Evolutionary conservation across 2,888 invertebrate genomes (phyloP).

Genomic region (Crepidodera aurea): DNA sequence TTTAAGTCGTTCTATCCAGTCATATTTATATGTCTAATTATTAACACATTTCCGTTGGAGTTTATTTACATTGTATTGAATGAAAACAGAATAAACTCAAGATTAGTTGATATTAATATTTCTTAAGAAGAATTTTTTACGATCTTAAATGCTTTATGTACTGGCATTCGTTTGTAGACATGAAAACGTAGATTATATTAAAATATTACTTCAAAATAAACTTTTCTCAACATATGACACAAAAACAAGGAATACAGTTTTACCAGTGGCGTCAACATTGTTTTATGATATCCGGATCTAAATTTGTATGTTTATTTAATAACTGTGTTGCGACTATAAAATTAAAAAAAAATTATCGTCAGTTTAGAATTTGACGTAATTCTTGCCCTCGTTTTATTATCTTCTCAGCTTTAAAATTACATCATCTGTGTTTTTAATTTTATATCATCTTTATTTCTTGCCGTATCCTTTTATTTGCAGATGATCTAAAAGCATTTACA

Average conservation of each 20-base stretch:
- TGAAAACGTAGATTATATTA: slow-evolving; percentile 45
- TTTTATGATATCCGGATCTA: too few species aligned
- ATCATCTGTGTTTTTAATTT: too few species aligned
- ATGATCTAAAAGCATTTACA: too few species aligned
- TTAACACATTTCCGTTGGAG: slow-evolving; percentile 45
- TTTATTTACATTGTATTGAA: slow-evolving; percentile 50
- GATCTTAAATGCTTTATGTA: slow-evolving; percentile 36
- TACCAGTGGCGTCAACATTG: slow-evolving; percentile 10
- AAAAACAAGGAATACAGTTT: slow-evolving; percentile 43
- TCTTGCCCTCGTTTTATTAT: too few species aligned
- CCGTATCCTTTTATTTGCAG: too few species aligned
- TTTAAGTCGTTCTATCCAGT: slow-evolving; percentile 39
- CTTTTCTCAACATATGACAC: slow-evolving; percentile 50
- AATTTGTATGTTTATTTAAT: too few species aligned
- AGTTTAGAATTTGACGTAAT: too few species aligned
- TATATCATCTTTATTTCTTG: too few species aligned
- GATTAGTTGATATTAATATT: slow-evolving; percentile 42
- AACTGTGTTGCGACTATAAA: too few species aligned
- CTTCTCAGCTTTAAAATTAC: too few species aligned
- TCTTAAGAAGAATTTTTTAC: slow-evolving; percentile 30
- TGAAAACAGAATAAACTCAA: slow-evolving; percentile 49
- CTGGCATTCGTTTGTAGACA: slow-evolving; percentile 37
- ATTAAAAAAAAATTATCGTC: too few species aligned
- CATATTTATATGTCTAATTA: slow-evolving; percentile 49
- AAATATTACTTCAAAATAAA: slow-evolving; percentile 53